Base-by-base conservation (phyloP, 2,113 vertebrate species). In the Platichthys flesus region DNA sequence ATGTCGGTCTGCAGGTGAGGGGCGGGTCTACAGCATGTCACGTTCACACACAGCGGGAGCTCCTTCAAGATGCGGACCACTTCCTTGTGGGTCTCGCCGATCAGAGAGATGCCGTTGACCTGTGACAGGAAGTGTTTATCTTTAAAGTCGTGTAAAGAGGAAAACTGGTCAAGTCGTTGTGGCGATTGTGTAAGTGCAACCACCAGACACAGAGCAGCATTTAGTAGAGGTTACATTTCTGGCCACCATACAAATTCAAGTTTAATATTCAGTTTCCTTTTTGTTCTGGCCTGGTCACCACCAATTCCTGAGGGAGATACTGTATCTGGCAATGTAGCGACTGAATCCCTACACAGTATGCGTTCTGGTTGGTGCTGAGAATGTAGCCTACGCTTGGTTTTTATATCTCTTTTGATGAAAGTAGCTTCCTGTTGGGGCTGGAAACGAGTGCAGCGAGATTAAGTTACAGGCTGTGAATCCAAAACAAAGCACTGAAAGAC, bases 41-140 rank as follows among this genome's bases (percentile, higher is more conserved):
- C 94, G 72, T 92, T 94, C 20, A 98, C 98, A 16, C 85, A 91
- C 73, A 99, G 59, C 1, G 98, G 97, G 49, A 99, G 92, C 64
- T 99, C 97, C 91, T 97, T 98, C 85, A 99, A 91, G 90, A 99
- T 97, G 81, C 86, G 94, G 28, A 99, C 95, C 5, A 98, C 98
- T 86, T 98, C 96, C 82, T 97, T 97, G 84, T 99, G 97, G 71
- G 91, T 96, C 91, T 98, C 94, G 40, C 97, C 97, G 86, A 98
- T 96, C 14, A 99, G 92, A 68, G 96, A 94, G 79, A 96, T 95
- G 20, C 96, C 95, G 86, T 99, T 99, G 64, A 99, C 97, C 98
- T 98, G 61, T 55, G 49, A 54, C 21, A 56, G 18, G 28, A 70
- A 51, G 14, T 4, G 15, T 20, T 40, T 63, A 13, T 42, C 40